Percentiles rank a stretch among this genome's conserved stretches.
These are phyloP conservation scores for Australoheros facetus DNA, from an alignment of 2,797 vertebrate genomes.

Conservation along the genomic window DNA sequence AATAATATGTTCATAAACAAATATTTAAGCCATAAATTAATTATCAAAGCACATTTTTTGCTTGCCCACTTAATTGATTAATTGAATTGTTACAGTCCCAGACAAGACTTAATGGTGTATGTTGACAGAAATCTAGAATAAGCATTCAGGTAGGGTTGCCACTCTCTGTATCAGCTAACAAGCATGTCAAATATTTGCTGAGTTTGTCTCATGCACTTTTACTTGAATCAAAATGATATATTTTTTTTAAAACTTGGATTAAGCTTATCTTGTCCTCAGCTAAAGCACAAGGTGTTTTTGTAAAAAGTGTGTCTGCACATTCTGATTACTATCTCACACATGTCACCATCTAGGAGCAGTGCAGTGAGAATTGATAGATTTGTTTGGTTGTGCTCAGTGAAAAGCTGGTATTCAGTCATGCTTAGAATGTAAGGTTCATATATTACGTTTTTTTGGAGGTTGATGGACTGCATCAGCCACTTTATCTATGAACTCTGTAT, in stretches of 20 bases:
- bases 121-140: neutral
- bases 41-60: neutral
- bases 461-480: neutral
- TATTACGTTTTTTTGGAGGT: neutral
- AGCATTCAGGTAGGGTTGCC: neutral
- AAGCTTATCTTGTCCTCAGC: constrained; percentile 18
- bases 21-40: neutral
- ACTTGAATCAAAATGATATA: neutral
- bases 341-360: constrained; percentile 9
- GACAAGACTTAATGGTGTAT: neutral
- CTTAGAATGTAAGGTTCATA: constrained; percentile 21
- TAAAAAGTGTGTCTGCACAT: constrained; percentile 14
- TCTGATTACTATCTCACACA: constrained; percentile 18
- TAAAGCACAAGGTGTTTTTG: neutral
- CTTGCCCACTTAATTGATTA: neutral
- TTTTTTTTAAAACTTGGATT: neutral
- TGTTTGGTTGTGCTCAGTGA: constrained; percentile 5
- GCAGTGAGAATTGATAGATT: constrained; percentile 15
- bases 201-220: neutral
- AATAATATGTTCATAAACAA: neutral
- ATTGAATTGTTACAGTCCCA: neutral
- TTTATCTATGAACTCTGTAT: neutral
- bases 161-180: neutral
- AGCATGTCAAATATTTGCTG: neutral
- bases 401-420: constrained; percentile 20